These are phyloP conservation scores for Amiota communis DNA, from an alignment of 2,888 invertebrate genomes.

Conservation along the genomic window DNA sequence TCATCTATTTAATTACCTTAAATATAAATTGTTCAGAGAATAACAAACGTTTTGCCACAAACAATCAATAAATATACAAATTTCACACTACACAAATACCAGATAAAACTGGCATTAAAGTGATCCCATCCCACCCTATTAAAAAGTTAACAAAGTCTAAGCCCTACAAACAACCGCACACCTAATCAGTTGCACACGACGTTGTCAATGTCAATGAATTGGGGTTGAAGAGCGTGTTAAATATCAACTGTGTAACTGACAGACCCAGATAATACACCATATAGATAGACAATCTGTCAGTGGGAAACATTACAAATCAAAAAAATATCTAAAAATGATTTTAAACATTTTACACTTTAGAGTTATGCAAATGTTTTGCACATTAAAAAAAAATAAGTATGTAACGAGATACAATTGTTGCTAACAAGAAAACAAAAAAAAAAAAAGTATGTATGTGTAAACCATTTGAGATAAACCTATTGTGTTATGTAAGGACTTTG, in stretches of 20 bases:
- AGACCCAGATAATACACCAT: too few species aligned
- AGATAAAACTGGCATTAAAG: background rate
- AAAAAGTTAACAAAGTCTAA: too few species aligned
- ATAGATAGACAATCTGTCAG: too few species aligned
- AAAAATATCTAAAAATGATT: too few species aligned
- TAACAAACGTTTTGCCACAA: background rate
- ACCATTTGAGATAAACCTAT: constrained; percentile 28
- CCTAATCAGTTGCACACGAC: constrained; percentile 10
- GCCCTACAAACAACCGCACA: background rate
- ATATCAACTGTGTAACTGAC: too few species aligned
- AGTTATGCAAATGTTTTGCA: constrained; percentile 2
- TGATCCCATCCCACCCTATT: background rate
- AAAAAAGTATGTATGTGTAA: background rate
- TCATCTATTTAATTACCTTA: too few species aligned
- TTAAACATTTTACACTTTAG: background rate
- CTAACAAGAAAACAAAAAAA: background rate
- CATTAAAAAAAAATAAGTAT: too few species aligned
- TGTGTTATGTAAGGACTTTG: constrained; percentile 18
- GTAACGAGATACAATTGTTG: constrained; percentile 43
- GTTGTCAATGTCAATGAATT: background rate
- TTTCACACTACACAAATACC: constrained; percentile 6
- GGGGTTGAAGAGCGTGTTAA: too few species aligned
- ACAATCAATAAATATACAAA: constrained; percentile 12
- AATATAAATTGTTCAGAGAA: too few species aligned
- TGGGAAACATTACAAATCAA: too few species aligned